A percentile compares a stretch with the other conserved stretches of the same genome.
These are phyloP conservation scores for Catharus fuscescens DNA, from an alignment of 2,113 vertebrate genomes.

Conservation along the genomic window DNA sequence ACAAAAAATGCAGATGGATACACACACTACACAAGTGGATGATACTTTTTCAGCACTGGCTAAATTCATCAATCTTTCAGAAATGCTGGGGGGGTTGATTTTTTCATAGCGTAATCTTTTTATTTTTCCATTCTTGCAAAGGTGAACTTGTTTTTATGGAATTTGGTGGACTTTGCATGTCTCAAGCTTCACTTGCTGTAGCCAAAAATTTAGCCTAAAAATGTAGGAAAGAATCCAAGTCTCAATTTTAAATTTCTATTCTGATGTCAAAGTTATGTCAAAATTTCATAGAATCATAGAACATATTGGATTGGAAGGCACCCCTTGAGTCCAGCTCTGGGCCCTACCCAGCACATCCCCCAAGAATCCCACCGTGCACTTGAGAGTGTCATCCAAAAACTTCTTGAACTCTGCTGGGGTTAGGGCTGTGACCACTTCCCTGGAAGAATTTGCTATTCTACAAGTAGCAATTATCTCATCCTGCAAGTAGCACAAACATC, in stretches of 20 bases:
- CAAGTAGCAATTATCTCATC: background rate
- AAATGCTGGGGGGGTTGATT: background rate
- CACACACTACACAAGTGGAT: background rate
- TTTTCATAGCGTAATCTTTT: background rate
- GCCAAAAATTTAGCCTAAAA: background rate
- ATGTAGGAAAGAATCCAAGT: background rate
- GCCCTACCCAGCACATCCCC: background rate
- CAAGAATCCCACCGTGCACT: background rate
- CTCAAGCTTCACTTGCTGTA: background rate
- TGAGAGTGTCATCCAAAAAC: fast-evolving
- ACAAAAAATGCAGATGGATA: background rate
- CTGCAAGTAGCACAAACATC: background rate
- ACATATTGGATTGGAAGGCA: background rate
- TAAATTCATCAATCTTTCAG: background rate
- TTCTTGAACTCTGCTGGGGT: background rate
- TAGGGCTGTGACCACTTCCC: background rate
- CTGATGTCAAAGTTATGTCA: background rate
- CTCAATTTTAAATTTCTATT: background rate
- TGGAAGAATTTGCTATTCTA: background rate
- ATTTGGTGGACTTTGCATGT: background rate
- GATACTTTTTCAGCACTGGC: background rate
- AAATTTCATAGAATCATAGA: background rate
- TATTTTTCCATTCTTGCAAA: background rate
- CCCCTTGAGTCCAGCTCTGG: background rate
- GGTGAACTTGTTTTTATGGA: background rate